Evolutionary conservation across 37 sponge, comb jelly and placozoan genomes (phyloP).

Genomic region (Spongia lamella): DNA sequence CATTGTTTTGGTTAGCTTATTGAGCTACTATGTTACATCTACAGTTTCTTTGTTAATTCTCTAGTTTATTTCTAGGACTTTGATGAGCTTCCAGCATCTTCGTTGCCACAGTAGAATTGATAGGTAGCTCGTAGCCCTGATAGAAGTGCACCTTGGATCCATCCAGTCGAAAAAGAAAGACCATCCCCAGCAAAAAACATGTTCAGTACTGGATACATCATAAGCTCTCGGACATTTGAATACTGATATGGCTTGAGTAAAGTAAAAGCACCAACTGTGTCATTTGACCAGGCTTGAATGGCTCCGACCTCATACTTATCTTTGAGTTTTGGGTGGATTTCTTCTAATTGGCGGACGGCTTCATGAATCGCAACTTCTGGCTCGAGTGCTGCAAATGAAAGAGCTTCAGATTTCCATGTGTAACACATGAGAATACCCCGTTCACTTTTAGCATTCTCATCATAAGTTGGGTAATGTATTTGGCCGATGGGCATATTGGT

Average conservation of each 20-base stretch:
- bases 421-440: slow-evolving; percentile 52
- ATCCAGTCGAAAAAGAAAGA: slow-evolving; percentile 51
- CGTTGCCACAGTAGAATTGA: slow-evolving; percentile 57
- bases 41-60: too few relatives aligned
- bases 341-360: slow-evolving; percentile 26
- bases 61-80: background rate
- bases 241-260: slow-evolving; percentile 23
- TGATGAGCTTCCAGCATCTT: slow-evolving; percentile 11
- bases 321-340: slow-evolving; percentile 44
- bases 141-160: slow-evolving; percentile 78
- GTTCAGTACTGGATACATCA: slow-evolving; percentile 29
- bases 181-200: slow-evolving; percentile 70
- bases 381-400: slow-evolving; percentile 31
- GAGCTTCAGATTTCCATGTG: slow-evolving; percentile 48
- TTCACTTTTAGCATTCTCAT: slow-evolving; percentile 3
- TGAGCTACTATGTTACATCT: too few relatives aligned
- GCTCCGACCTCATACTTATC: slow-evolving; percentile 43
- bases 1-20: too few relatives aligned
- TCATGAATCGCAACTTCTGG: slow-evolving; percentile 21
- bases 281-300: slow-evolving; percentile 44
- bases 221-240: background rate
- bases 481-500: slow-evolving; percentile 51
- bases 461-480: slow-evolving; percentile 42
- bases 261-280: slow-evolving; percentile 41
- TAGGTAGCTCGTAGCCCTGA: slow-evolving; percentile 63